A percentile compares a stretch with the other conserved stretches of the same genome.
phyloP scores from a whole-genome alignment of 2,797 vertebrate species.

The Simalia tracyae region DNA sequence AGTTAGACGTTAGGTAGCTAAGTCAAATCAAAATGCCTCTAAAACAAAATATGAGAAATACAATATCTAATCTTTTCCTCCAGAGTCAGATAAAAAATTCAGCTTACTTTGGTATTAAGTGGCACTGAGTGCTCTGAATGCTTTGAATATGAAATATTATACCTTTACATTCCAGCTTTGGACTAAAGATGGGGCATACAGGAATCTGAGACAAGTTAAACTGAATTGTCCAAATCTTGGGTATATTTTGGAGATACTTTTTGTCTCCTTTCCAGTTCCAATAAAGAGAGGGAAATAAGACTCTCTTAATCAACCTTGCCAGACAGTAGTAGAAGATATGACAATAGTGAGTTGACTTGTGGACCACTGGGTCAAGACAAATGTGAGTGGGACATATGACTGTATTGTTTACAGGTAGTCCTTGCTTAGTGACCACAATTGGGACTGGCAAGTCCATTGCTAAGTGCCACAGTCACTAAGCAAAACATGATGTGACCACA shows the following conservation, averaged over 20 bases:
- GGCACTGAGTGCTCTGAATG: neutral
- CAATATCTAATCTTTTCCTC: neutral
- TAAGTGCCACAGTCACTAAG: too few relatives aligned
- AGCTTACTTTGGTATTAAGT: neutral
- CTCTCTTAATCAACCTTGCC: neutral
- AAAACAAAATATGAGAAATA: too few relatives aligned
- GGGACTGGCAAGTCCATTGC: too few relatives aligned
- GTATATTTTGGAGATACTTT: neutral
- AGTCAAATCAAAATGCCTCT: neutral
- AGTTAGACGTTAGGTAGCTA: neutral
- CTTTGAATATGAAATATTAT: neutral
- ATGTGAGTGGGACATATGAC: neutral
- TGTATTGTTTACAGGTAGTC: neutral
- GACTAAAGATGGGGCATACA: neutral
- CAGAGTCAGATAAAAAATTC: neutral
- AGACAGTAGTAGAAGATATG: neutral
- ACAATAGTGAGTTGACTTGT: neutral
- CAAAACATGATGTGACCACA: too few relatives aligned
- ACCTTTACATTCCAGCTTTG: neutral
- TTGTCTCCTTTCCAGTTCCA: neutral
- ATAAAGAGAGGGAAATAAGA: neutral
- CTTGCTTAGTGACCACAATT: too few relatives aligned
- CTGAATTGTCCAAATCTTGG: neutral
- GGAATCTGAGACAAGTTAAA: neutral
- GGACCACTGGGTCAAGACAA: too few relatives aligned